Evolutionary conservation across 1,140 invertebrate genomes (phyloP).

Genomic region (Diploscapter pachys): DNA sequence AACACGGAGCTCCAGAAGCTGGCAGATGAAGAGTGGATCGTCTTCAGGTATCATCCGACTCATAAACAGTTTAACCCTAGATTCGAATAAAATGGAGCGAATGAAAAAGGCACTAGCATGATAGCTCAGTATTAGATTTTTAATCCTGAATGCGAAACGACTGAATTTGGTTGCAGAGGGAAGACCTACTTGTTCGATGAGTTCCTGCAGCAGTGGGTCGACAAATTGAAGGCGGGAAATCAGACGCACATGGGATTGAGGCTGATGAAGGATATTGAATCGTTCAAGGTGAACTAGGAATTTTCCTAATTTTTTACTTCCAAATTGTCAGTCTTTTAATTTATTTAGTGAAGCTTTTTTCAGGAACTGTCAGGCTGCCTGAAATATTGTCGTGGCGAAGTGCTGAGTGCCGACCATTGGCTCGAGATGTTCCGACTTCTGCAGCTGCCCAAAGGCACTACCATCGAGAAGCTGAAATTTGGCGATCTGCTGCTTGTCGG

Average conservation of each 20-base stretch:
- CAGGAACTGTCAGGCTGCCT: constrained; percentile 65
- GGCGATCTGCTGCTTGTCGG: constrained; percentile 74
- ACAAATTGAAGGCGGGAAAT: constrained; percentile 64
- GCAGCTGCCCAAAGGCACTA: constrained; percentile 67
- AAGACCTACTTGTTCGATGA: constrained; percentile 76
- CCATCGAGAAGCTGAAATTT: constrained; percentile 72
- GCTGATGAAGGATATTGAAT: constrained; percentile 74
- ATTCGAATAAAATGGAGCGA: too few species aligned
- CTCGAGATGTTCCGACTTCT: constrained; percentile 78
- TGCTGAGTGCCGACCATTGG: constrained; percentile 92
- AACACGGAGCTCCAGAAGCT: constrained; percentile 69
- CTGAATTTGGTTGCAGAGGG: constrained; percentile 62
- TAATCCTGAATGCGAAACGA: neutral
- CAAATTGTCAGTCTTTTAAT: constrained; percentile 10
- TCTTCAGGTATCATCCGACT: constrained; percentile 64
- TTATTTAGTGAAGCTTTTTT: neutral
- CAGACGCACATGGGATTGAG: constrained; percentile 68
- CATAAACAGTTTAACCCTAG: too few species aligned
- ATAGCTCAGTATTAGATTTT: neutral
- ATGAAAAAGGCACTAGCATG: too few species aligned
- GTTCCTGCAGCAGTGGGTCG: constrained; percentile 72
- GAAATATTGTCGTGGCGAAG: constrained; percentile 75
- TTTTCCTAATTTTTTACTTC: constrained; percentile 60
- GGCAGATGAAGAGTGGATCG: constrained; percentile 78
- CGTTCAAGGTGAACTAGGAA: constrained; percentile 62